Base-by-base conservation (phyloP, 2,113 vertebrate genomes). In the Plecturocebus donacophilus region DNA sequence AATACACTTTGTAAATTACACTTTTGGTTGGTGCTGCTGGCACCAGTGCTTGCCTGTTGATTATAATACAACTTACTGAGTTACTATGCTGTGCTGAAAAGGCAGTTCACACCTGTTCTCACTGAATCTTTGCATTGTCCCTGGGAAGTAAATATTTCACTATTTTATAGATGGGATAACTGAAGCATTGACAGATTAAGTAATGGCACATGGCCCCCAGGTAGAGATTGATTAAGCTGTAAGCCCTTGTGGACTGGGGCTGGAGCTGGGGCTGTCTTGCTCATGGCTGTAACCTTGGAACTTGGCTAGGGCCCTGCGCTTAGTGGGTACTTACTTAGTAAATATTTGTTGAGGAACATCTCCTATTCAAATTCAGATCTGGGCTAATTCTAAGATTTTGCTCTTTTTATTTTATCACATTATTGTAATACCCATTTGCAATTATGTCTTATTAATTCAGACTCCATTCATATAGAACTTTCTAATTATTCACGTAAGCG, bases 311-410 rank as follows among this genome's bases (percentile, higher is more conserved):
- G 23, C 79, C 30, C 70, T 84, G 25, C 8, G 0, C 70, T 47
- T 64, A 27, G 7, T 76, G 47, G n/a, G 73, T 11, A 38, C 12
- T 47, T 73, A 19, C 9, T 47, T 73, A 19, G 25, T 75, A 89
- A 82, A 58, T 73, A 49, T 58, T 75, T 97, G 25, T 68, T 80
- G 70, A 92, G 25, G 14, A 40, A n/a, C 17, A 23, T 0, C 14
- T 49, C 45, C 91, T 86, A 27, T 38, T 91, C 56, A 87, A 81
- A 95, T 73, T 32, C 49, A 49, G 12, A 35, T 85, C 71, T 82
- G 40, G 21, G 42, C 20, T 68, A 68, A 38, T 68, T 54, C 52
- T 45, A 83, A 92, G 12, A 14, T 89, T 87, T 94, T 42, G 30
- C 61, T 91, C 64, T 70, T 61, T 83, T 81, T 54, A 47, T 91